phyloP scores from a whole-genome alignment of 2,888 invertebrate genomes.

The Uropetala carovei region DNA sequence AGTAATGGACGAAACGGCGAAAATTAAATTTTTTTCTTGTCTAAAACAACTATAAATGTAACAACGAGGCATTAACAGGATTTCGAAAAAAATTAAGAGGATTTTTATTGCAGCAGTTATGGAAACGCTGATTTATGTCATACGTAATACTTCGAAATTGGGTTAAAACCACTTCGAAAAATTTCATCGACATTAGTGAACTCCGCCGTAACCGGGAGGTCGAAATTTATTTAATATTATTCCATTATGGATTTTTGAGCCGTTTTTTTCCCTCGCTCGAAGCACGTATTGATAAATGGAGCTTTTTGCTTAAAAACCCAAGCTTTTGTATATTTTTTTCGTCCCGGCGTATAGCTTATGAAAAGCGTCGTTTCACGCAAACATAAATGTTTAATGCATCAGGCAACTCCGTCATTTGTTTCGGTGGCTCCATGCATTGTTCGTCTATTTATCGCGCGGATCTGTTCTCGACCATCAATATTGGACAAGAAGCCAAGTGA shows the following conservation, averaged over 20 bases:
- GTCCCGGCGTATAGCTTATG: slow-evolving; percentile 12
- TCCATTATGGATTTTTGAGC: not conserved
- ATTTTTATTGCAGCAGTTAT: not conserved
- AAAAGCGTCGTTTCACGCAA: not conserved
- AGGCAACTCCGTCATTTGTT: slow-evolving; percentile 8
- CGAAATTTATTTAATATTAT: not conserved
- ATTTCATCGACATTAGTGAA: not conserved
- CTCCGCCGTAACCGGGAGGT: not conserved
- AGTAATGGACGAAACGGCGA: not conserved
- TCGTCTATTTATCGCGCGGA: slow-evolving; percentile 21
- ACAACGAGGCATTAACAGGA: not conserved
- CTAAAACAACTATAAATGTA: not conserved
- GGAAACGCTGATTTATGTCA: slow-evolving; percentile 8
- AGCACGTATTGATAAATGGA: not conserved
- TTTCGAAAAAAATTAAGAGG: not conserved
- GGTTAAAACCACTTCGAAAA: not conserved
- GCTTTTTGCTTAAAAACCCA: not conserved
- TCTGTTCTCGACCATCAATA: slow-evolving; percentile 8
- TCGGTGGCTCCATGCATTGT: slow-evolving; percentile 25
- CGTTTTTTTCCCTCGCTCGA: not conserved
- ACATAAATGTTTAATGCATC: not conserved
- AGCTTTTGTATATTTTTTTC: not conserved
- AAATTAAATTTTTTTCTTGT: not conserved
- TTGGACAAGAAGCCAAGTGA: slow-evolving; percentile 27
- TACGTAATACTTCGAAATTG: not conserved